Conservation (phyloP, 2,797 vertebrate species). For the Perodicticus potto region DNA sequence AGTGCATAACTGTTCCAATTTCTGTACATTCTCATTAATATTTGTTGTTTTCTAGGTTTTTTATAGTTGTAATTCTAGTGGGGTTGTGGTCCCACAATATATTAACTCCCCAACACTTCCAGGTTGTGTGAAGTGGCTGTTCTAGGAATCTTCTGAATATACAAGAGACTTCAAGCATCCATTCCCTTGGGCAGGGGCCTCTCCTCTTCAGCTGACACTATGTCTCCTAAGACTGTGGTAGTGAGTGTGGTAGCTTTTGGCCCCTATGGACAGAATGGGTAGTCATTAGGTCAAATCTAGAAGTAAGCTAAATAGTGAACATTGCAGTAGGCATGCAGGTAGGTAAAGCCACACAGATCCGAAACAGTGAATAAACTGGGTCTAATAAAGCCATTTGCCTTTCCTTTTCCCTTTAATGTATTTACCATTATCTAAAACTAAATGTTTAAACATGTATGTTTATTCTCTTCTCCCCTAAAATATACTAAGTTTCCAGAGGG, state of each 20-base stretch:
- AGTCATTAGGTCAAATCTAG: neutral
- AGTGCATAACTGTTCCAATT: neutral
- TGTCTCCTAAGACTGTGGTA: neutral
- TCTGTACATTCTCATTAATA: neutral
- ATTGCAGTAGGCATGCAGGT: neutral
- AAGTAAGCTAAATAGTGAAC: neutral
- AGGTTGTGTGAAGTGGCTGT: neutral
- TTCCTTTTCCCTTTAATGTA: neutral
- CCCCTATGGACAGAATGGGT: neutral
- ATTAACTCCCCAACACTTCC: neutral
- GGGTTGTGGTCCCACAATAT: neutral
- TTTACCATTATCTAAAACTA: neutral
- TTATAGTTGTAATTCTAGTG: neutral
- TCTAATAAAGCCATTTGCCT: neutral
- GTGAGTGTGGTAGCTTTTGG: neutral
- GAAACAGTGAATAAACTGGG: neutral
- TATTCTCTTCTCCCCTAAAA: constrained; percentile 7
- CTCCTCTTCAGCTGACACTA: neutral
- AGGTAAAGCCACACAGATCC: neutral
- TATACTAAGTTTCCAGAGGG: neutral
- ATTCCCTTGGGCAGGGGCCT: neutral
- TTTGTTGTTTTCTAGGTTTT: neutral
- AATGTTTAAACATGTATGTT: neutral
- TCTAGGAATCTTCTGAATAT: neutral
- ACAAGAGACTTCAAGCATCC: neutral